Percentiles rank a stretch among this genome's conserved stretches.
phyloP scores from a whole-genome alignment of 2,113 vertebrate genomes.

The Elephas maximus region DNA sequence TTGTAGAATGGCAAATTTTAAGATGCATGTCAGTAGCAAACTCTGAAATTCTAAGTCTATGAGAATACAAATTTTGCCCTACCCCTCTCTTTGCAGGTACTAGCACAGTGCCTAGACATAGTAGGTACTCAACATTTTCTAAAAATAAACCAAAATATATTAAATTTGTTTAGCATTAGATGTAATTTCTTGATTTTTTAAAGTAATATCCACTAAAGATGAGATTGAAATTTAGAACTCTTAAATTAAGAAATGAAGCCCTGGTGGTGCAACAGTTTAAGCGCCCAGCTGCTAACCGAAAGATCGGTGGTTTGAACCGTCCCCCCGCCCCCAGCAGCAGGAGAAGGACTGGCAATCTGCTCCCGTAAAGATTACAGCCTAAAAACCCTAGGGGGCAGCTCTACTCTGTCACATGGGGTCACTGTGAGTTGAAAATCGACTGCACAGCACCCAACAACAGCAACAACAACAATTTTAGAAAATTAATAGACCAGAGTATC shows the following conservation, averaged over 20 bases:
- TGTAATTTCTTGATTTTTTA: conserved; percentile 8
- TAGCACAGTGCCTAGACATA: not conserved
- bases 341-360: not conserved
- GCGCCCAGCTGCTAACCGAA: not conserved
- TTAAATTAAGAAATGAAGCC: not conserved
- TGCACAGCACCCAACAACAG: not conserved
- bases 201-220: not conserved
- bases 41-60: not conserved
- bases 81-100: not conserved
- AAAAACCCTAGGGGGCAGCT: not conserved
- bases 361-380: not conserved
- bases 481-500: not conserved
- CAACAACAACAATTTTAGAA: not conserved
- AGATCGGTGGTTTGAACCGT: not conserved
- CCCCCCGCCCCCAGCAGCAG: not conserved
- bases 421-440: not conserved
- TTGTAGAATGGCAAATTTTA: not conserved
- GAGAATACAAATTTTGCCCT: not conserved
- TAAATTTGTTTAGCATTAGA: not conserved
- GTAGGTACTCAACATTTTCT: not conserved
- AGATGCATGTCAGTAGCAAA: not conserved
- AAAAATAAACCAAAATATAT: not conserved
- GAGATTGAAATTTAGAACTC: not conserved
- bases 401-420: not conserved
- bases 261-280: not conserved